Evolutionary conservation across 1,140 invertebrate species (phyloP).

Genomic region (Tetragnatha versicolor): DNA sequence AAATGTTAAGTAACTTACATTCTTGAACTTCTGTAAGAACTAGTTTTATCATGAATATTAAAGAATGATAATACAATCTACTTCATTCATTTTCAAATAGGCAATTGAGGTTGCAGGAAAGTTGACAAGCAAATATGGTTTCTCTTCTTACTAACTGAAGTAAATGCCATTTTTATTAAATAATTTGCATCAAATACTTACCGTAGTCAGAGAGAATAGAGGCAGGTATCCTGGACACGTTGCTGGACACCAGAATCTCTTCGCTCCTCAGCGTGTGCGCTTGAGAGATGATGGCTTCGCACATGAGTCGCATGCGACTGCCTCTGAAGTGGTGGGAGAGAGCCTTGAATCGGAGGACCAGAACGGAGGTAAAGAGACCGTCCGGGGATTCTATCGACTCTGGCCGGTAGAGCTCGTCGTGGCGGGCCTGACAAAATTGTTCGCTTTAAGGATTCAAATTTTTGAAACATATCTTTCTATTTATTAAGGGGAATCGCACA

Average conservation of each 20-base stretch:
- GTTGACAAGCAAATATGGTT: no score
- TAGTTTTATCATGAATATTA: no score
- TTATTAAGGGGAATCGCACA: no score
- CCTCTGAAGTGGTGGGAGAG: slow-evolving; percentile 18
- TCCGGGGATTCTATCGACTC: slow-evolving; percentile 1
- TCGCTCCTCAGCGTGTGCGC: slow-evolving; percentile 27
- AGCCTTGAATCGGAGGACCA: slow-evolving; percentile 16
- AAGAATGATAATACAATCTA: no score
- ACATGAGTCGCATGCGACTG: slow-evolving; percentile 30
- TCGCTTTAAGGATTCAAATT: background rate
- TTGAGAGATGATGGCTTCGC: slow-evolving; percentile 45
- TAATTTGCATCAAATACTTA: no score
- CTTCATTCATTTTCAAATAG: no score
- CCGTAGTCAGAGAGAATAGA: slow-evolving; percentile 11
- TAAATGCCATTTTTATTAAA: no score
- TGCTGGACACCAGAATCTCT: slow-evolving; percentile 35
- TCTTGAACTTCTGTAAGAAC: no score
- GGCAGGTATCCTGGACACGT: background rate
- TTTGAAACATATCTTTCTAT: no score
- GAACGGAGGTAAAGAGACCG: slow-evolving; percentile 11
- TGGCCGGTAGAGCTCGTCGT: background rate
- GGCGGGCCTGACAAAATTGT: slow-evolving; percentile 10
- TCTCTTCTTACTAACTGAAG: no score
- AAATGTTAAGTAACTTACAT: no score
- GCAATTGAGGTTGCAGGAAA: no score